These are phyloP conservation scores for Thecophora atra DNA, from an alignment of 2,888 invertebrate species.

Conservation along the genomic window DNA sequence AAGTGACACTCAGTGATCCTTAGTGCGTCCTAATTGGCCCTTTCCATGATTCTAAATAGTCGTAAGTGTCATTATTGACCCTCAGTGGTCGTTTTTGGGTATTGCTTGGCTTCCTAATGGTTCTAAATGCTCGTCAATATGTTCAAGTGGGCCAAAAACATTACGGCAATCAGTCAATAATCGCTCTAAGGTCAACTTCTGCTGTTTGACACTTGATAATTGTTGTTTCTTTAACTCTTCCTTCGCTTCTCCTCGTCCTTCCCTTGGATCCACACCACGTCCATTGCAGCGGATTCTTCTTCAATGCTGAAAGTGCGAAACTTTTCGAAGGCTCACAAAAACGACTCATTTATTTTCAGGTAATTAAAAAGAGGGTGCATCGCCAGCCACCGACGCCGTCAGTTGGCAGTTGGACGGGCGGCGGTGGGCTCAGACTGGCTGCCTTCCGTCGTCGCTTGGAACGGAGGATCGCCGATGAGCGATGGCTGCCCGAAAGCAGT, in stretches of 20 bases:
- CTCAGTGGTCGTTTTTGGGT: too few species aligned
- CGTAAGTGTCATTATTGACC: too few species aligned
- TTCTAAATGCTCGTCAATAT: too few species aligned
- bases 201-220: too few species aligned
- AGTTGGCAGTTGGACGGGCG: too few species aligned
- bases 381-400: constrained; percentile 2
- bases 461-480: constrained; percentile 13
- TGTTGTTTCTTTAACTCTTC: neutral
- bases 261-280: neutral
- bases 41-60: too few species aligned
- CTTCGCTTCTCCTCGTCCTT: neutral
- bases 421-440: neutral
- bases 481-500: constrained; percentile 54
- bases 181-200: too few species aligned
- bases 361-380: constrained; percentile 48
- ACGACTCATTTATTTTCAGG: constrained; percentile 48
- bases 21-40: too few species aligned
- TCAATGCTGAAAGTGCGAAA: neutral
- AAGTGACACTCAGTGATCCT: too few species aligned
- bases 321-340: constrained; percentile 26
- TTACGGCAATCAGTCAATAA: too few species aligned
- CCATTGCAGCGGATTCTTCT: neutral
- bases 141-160: too few species aligned
- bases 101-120: too few species aligned
- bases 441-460: neutral